A percentile compares a stretch with the other conserved stretches of the same genome.
Conservation (phyloP, 2,797 vertebrate species). For the Rhinella marina region DNA sequence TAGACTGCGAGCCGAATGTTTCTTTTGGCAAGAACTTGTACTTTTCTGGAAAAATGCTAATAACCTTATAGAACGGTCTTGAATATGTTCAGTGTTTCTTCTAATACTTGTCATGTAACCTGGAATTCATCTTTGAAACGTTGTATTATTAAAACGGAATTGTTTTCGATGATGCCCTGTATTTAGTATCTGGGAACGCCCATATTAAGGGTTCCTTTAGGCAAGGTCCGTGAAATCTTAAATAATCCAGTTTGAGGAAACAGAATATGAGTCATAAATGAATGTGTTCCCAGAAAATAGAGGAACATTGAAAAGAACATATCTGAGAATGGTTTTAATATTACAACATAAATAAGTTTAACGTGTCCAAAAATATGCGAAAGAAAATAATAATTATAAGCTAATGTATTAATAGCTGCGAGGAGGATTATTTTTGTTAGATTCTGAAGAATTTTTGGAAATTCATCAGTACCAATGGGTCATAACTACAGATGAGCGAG, state of each 20-base stretch:
- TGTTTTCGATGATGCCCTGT: not conserved
- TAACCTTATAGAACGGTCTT: not conserved
- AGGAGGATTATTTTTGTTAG: not conserved
- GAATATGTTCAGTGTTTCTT: not conserved
- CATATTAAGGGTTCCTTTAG: not conserved
- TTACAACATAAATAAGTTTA: not conserved
- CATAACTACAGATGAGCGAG: too few species aligned
- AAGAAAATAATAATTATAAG: not conserved
- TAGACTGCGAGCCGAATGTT: not conserved
- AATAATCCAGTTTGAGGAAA: constrained; percentile 22
- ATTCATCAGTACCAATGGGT: not conserved
- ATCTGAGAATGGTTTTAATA: constrained; percentile 33
- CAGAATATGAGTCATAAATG: constrained; percentile 28
- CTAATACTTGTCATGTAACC: not conserved
- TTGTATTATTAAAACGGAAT: not conserved
- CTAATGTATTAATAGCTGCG: not conserved
- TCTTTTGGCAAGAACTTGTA: not conserved
- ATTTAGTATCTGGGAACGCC: not conserved
- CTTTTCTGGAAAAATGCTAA: not conserved
- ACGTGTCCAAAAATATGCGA: not conserved
- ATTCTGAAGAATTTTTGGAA: not conserved
- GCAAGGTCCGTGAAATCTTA: constrained; percentile 1
- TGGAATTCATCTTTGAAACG: not conserved
- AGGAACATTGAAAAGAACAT: constrained; percentile 19
- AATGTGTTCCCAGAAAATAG: constrained; percentile 39